Evolutionary conservation across 2,113 vertebrate species (phyloP), one percentile per base, ranked within the genome.

Genomic region (Oryctolagus cuniculus): DNA sequence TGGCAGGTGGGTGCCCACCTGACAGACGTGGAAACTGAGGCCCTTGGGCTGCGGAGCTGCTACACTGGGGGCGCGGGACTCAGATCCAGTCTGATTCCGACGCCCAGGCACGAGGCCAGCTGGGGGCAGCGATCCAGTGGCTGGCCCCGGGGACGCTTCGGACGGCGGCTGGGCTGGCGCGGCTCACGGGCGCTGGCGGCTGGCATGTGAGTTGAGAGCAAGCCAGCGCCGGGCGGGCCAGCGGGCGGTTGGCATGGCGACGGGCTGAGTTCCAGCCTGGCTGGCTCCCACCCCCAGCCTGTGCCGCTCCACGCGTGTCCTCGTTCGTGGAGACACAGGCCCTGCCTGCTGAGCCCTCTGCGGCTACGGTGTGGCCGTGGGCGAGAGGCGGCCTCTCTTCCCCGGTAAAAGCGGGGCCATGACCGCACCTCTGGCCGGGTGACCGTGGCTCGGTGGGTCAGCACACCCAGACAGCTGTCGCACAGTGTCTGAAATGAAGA

Each of bases 81-180:
- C 91, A 96, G 93, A 91, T 24, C 51, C 31, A 55, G 49, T 83
- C 27, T 75, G 36, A 73, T n/a, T 44, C 55, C 74, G 34, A 27
- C 89, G 27, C 49, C 16, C 38, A n/a, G 53, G 16, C 17, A 7
- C 16, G 22, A 77, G 73, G 95, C 31, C 44, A 58, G 80, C 11
- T 64, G 5, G 17, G 38, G 55, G 10, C 1, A 51, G 27, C 22
- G 21, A 63, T 49, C 44, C 2, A 4, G 74, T 6, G 12, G 25
- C 70, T 82, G 86, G 64, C 34, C 29, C 44, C 24, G 36, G 15
- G 66, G 64, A 61, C 34, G 36, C 27, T 58, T 36, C n/a, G 16
- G 78, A 87, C 22, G 6, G 51, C 64, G 53, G 19, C 10, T n/a
- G 36, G 27, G 10, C 31, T 21, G 78, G 31, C 13, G 75, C 90